Base-by-base conservation (phyloP, 2,888 invertebrate genomes). In the Byasa hedistus region DNA sequence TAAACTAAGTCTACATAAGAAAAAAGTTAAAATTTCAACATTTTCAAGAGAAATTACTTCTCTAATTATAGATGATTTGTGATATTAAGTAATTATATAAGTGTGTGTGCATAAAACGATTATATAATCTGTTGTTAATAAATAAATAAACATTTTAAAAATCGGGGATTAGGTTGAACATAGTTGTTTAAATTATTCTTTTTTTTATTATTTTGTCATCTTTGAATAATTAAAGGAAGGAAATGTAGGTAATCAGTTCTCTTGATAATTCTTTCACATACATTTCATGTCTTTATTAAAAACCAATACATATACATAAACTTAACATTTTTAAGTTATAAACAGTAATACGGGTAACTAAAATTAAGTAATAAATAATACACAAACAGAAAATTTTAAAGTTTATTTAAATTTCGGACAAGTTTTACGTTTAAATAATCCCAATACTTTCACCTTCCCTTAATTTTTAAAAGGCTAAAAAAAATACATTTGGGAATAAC, bases 1-100 rank as follows among this genome's bases (percentile, higher is more conserved):
- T 22, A 93, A 92, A 72, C 90, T 96, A 57, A 90, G 92, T 69
- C 93, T 94, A 61, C 78, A 86, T 39, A 92, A 93, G 73, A 92
- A 82, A 76, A 81, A 73, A 73, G 73, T 84, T 63, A 87, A 73
- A 70, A 73, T 86, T 69, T 74, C 76, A 52, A 87, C 79, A 55
- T 76, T 75, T 44, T 73, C 79, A n/a, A 84, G 83, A 69, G 84
- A 86, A 63, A 83, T 87, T 36, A 87, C 88, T 59, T 77, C 83
- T 64, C 78, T 91, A 54, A 78, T 84, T 55, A 63, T 91, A 70
- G 85, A 86, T 77, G 84, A 89, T 76, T 68, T 74, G 62, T 76
- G 66, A 77, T 71, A 64, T 64, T 23, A 57, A 66, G 64, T 69
- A 60, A 54, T 63, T 63, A 64, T 32, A 44, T 44, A 48, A n/a